These are phyloP conservation scores for Octodonta nipae DNA, from an alignment of 2,888 invertebrate genomes.

Conservation along the genomic window DNA sequence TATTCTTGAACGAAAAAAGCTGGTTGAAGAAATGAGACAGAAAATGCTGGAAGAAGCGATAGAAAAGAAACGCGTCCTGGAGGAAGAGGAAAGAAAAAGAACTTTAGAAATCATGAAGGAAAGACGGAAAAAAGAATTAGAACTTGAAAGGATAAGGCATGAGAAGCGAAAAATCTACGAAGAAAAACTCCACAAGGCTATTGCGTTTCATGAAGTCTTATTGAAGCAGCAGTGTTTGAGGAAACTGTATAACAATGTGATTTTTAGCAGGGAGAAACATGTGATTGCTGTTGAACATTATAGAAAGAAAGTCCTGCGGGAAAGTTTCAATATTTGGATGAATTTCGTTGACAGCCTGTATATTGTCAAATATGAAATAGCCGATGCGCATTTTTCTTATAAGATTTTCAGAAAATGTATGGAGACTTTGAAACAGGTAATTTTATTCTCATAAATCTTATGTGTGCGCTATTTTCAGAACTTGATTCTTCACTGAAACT, in stretches of 20 bases:
- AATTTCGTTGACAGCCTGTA: conserved; percentile 19
- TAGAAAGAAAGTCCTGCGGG: conserved; percentile 18
- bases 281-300: conserved; percentile 21
- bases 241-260: conserved; percentile 30
- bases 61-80: conserved; percentile 42
- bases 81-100: conserved; percentile 47
- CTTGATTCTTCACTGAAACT: too few species aligned
- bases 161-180: conserved; percentile 36
- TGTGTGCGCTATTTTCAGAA: too few species aligned
- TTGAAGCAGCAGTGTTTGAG: conserved; percentile 30
- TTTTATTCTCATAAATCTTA: background rate
- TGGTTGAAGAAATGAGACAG: conserved; percentile 39
- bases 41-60: conserved; percentile 49
- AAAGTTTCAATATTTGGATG: conserved; percentile 18
- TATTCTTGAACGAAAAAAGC: conserved; percentile 39
- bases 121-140: conserved; percentile 43
- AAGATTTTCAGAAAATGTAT: conserved; percentile 39
- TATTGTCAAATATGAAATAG: conserved; percentile 40
- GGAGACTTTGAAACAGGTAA: conserved; percentile 39
- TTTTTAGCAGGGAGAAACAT: conserved; percentile 29
- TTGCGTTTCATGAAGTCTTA: conserved; percentile 32
- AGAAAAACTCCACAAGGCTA: conserved; percentile 34
- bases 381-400: conserved; percentile 42
- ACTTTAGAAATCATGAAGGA: conserved; percentile 49
- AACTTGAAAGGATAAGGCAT: conserved; percentile 45